phyloP scores from a whole-genome alignment of 1,140 invertebrate genomes.

The Metopolophium dirhodum region DNA sequence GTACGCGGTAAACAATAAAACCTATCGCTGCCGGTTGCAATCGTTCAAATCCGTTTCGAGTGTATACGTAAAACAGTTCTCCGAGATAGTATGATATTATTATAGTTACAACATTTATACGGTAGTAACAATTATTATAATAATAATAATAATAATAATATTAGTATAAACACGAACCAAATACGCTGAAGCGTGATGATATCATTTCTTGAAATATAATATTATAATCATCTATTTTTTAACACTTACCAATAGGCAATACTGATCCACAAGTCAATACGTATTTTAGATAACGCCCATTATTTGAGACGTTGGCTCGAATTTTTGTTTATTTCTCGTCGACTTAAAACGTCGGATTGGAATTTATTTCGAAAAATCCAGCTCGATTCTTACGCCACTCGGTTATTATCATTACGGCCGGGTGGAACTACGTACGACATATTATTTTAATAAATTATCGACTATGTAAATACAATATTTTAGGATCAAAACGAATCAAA shows the following conservation, averaged over 20 bases:
- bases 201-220: neutral
- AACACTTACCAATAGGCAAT: neutral
- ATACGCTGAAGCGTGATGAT: neutral
- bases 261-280: neutral
- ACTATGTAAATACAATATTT: neutral
- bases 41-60: neutral
- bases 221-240: neutral
- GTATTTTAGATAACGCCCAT: neutral
- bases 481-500: too few relatives aligned
- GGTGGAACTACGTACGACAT: neutral
- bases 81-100: neutral
- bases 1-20: neutral
- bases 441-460: neutral
- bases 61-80: neutral
- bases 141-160: conserved; percentile 16
- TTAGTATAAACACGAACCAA: neutral
- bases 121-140: neutral
- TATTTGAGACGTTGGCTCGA: neutral
- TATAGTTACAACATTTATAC: neutral
- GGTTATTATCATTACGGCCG: neutral
- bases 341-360: neutral
- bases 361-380: conserved; percentile 9
- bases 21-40: neutral
- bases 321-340: neutral
- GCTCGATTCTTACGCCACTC: neutral